phyloP scores from a whole-genome alignment of 2,888 invertebrate genomes.

The Plebejus argus region DNA sequence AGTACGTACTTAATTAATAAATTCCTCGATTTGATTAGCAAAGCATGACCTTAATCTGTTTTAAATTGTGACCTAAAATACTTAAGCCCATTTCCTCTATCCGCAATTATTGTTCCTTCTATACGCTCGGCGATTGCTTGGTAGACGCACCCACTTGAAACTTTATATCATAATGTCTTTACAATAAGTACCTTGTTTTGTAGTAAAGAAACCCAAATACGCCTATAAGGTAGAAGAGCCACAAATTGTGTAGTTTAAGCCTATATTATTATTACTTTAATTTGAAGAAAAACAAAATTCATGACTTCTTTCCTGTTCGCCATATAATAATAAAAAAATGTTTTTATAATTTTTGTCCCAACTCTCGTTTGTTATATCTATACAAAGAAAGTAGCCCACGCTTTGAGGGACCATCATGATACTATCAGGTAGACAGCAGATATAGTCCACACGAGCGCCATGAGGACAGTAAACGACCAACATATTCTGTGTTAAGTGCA shows the following conservation, averaged over 20 bases:
- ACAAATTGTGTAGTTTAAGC: too few relatives aligned
- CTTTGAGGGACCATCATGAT: too few relatives aligned
- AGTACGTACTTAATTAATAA: neutral
- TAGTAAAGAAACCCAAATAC: too few relatives aligned
- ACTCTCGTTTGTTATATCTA: too few relatives aligned
- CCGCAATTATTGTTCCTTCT: conserved; percentile 16
- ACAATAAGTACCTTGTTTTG: too few relatives aligned
- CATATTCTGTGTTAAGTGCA: conserved; percentile 21
- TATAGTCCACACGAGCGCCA: conserved; percentile 20
- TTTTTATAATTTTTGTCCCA: too few relatives aligned
- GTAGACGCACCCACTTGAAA: neutral
- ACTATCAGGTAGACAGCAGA: neutral
- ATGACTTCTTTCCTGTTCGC: too few relatives aligned
- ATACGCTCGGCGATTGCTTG: neutral
- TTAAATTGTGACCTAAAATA: conserved; percentile 19
- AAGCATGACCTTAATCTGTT: neutral
- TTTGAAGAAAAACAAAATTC: too few relatives aligned
- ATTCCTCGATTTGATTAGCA: neutral
- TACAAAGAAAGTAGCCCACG: too few relatives aligned
- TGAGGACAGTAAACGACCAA: neutral
- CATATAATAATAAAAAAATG: too few relatives aligned
- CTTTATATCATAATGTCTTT: neutral
- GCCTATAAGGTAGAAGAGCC: too few relatives aligned
- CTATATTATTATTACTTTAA: too few relatives aligned
- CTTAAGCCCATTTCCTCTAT: conserved; percentile 3